Evolutionary conservation across 2,113 vertebrate species (phyloP), one percentile per base, ranked within the genome.

Genomic region (Oxyruncus cristatus): DNA sequence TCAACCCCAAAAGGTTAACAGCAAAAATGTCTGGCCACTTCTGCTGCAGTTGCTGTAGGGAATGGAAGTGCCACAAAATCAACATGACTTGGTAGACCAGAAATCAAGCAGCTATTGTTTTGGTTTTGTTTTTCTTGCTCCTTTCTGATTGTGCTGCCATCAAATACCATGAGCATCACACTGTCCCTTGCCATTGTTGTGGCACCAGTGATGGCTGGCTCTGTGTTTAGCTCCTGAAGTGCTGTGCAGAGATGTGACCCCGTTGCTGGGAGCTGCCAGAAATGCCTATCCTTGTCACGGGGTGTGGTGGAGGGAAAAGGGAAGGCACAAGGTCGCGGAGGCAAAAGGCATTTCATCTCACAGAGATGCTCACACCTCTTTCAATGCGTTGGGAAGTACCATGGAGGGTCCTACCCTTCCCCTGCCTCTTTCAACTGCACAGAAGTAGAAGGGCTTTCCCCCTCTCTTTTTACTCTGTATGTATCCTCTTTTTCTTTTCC

Each of bases 151-250:
- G 18, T 73, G 58, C 41, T 80, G 63, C 30, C 50, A 4, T 72
- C 35, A 13, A 24, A 42, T 16, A 5, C 28, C 41, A 46, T 12
- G 23, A 33, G 87, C 26, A 5, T 3, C 12, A 4, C 0, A 0
- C 72, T 5, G 3, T n/a, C 42, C 56, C 30, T 80, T 81, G 59
- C n/a, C 11, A 4, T 52, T 33, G 62, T 67, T 73, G 71, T 61
- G 67, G 44, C 46, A 14, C 62, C 6, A 10, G 35, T 14, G n/a
- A 16, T 15, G 21, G 6, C 62, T 90, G 85, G 22, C 39, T n/a
- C 35, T 0, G 0, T 46, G 27, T 46, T 85, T 85, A 0, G 0
- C 46, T 82, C 46, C 49, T 4, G 3, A 68, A 89, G 35, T 21
- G 17, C 37, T 74, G 55, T 46, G 50, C 49, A 47, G 52, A 20